A percentile compares a stretch with the other conserved stretches of the same genome.
phyloP scores from a whole-genome alignment of 2,113 vertebrate species.

The Myrmophylax atrothorax region DNA sequence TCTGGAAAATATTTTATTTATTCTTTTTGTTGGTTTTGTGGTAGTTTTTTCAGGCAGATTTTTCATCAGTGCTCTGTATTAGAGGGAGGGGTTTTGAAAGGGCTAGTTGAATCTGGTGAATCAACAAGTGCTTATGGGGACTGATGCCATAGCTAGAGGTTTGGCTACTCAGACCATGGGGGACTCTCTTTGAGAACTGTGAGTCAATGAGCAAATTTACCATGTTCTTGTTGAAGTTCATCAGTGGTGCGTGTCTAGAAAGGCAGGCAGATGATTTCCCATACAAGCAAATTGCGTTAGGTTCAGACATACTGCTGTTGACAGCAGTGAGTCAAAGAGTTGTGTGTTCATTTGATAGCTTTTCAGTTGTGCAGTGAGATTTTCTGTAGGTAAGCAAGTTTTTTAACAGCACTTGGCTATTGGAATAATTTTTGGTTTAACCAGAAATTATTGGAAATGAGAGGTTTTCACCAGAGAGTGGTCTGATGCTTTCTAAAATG shows the following conservation, averaged over 20 bases:
- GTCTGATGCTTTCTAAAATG: neutral
- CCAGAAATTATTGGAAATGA: neutral
- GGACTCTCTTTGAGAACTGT: neutral
- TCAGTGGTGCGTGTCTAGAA: neutral
- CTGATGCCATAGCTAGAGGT: neutral
- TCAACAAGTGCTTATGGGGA: neutral
- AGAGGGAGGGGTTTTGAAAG: neutral
- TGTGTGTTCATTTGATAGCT: neutral
- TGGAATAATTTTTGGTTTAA: neutral
- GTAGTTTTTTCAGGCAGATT: neutral
- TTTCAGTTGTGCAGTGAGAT: neutral
- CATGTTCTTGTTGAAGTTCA: neutral
- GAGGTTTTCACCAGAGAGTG: neutral
- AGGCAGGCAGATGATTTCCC: neutral
- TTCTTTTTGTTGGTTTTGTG: neutral
- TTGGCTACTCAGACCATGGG: neutral
- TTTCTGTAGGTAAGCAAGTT: constrained; percentile 18
- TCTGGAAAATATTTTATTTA: neutral
- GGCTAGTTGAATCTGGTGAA: neutral
- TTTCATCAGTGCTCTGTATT: neutral
- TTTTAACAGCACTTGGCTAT: neutral
- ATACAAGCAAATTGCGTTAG: neutral
- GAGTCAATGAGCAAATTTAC: neutral
- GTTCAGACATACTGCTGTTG: neutral
- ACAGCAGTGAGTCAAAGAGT: neutral